Percentiles rank a stretch among this genome's conserved stretches.
Conservation (phyloP, 2,797 vertebrate species). For the Typhlichthys subterraneus region DNA sequence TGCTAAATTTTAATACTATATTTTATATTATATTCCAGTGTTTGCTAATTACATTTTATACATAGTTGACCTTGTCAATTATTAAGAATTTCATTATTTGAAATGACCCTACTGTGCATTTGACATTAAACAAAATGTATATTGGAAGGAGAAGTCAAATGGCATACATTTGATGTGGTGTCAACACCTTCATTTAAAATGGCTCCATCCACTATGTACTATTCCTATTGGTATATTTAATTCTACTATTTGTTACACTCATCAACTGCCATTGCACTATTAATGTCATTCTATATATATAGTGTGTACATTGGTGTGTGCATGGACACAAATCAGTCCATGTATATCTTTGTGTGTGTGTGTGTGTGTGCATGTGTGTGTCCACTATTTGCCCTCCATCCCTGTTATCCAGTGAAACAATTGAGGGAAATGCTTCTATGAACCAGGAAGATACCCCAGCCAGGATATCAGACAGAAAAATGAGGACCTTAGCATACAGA, state of each 20-base stretch:
- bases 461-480: conserved; percentile 65
- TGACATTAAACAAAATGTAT: too few relatives aligned
- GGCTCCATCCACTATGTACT: not conserved
- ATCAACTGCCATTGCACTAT: too few relatives aligned
- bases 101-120: too few relatives aligned
- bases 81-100: too few relatives aligned
- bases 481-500: conserved; percentile 22
- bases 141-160: too few relatives aligned
- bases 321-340: not conserved
- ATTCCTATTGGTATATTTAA: not conserved
- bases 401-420: conserved; percentile 64
- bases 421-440: conserved; percentile 63
- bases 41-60: too few relatives aligned
- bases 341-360: not conserved
- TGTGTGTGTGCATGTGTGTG: conserved; percentile 16
- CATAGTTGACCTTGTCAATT: too few relatives aligned
- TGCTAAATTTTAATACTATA: too few relatives aligned
- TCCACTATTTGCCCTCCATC: conserved; percentile 38
- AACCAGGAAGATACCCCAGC: conserved; percentile 43
- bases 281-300: too few relatives aligned
- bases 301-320: conserved; percentile 1
- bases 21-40: too few relatives aligned
- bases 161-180: not conserved
- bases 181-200: not conserved
- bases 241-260: not conserved